Percentiles rank a stretch among this genome's conserved stretches.
Evolutionary conservation across 2,888 invertebrate genomes (phyloP).

Genomic region (Dendrolimus pini): DNA sequence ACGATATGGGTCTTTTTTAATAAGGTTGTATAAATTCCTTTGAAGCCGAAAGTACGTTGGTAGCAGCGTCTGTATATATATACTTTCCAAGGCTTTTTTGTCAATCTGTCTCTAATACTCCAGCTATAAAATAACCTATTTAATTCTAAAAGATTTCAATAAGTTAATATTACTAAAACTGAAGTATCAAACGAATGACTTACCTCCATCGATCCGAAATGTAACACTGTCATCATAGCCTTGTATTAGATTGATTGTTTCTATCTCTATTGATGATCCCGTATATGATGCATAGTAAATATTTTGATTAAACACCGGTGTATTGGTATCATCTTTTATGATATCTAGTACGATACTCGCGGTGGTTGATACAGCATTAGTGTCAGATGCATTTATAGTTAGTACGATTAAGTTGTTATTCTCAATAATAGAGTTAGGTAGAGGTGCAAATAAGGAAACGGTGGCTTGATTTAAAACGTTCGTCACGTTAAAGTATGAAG

Average conservation of each 20-base stretch:
- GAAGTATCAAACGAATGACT: neutral
- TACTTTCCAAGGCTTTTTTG: too few species aligned
- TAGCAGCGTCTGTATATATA: too few species aligned
- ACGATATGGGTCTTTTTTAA: too few species aligned
- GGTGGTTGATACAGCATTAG: conserved; percentile 34
- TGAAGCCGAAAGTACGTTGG: too few species aligned
- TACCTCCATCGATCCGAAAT: conserved; percentile 50
- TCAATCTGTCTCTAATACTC: too few species aligned
- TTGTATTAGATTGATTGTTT: conserved; percentile 36
- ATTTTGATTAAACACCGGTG: conserved; percentile 42
- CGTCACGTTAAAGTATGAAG: conserved; percentile 26
- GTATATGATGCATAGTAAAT: conserved; percentile 39
- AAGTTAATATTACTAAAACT: too few species aligned
- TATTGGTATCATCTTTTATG: conserved; percentile 42
- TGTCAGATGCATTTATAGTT: conserved; percentile 39
- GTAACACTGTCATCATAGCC: conserved; percentile 39
- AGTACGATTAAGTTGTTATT: conserved; percentile 42
- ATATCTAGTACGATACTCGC: conserved; percentile 46
- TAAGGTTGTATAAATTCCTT: too few species aligned
- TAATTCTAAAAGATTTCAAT: too few species aligned
- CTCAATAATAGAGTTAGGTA: conserved; percentile 37
- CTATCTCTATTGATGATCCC: conserved; percentile 25
- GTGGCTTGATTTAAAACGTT: conserved; percentile 27
- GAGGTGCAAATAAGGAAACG: conserved; percentile 20
- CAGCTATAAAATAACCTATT: too few species aligned